Percentiles rank a stretch among this genome's conserved stretches.
These are phyloP conservation scores for Ceyx cyanopectus DNA, from an alignment of 2,113 vertebrate species.

Conservation along the genomic window DNA sequence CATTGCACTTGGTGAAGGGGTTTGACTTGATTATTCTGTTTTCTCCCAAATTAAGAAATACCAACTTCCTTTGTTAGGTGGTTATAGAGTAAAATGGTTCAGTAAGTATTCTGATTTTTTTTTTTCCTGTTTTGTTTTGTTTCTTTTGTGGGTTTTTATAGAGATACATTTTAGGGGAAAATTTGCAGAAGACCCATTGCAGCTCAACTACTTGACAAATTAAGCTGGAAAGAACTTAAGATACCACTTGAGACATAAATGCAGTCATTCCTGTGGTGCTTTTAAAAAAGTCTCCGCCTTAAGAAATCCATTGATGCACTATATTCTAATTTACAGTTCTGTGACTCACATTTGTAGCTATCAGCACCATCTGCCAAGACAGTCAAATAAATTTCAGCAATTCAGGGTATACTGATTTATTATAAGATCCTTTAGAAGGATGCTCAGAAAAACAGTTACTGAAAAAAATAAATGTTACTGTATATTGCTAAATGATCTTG, in stretches of 20 bases:
- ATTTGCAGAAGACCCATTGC: background rate
- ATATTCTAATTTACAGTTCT: slow-evolving; percentile 64
- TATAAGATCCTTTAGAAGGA: slow-evolving; percentile 56
- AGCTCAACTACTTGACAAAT: slow-evolving; percentile 7
- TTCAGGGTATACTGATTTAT: slow-evolving; percentile 47
- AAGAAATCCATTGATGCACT: slow-evolving; percentile 48
- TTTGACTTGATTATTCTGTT: background rate
- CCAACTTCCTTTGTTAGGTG: background rate
- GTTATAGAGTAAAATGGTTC: background rate
- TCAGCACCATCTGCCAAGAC: slow-evolving; percentile 53
- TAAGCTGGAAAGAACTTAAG: slow-evolving; percentile 10
- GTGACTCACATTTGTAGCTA: slow-evolving; percentile 56
- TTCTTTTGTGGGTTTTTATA: background rate
- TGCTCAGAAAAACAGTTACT: slow-evolving; percentile 38
- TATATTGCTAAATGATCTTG: slow-evolving; percentile 12
- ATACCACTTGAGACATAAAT: slow-evolving; percentile 16
- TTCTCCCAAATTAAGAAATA: background rate
- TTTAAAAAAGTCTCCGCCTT: slow-evolving; percentile 1
- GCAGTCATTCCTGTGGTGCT: slow-evolving; percentile 30
- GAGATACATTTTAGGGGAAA: background rate
- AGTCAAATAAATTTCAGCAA: slow-evolving; percentile 52
- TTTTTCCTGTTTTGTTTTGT: background rate
- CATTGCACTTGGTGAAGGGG: background rate
- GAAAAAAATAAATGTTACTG: background rate
- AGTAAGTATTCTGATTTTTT: background rate